phyloP scores from a whole-genome alignment of 2,888 invertebrate species.

The Volucella inflata region DNA sequence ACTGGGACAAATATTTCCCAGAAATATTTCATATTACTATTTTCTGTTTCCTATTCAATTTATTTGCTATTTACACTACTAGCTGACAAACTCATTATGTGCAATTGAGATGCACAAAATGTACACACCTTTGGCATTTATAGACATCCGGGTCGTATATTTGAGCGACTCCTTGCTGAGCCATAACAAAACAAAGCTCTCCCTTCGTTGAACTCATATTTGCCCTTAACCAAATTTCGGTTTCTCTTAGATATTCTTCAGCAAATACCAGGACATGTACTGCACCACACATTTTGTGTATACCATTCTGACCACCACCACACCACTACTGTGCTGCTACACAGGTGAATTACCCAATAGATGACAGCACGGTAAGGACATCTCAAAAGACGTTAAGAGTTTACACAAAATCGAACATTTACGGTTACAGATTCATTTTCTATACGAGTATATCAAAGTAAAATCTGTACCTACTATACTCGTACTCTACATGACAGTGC shows the following conservation, averaged over 20 bases:
- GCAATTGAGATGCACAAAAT: slow-evolving; percentile 60
- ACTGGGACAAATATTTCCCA: slow-evolving; percentile 6
- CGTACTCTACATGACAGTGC: background rate
- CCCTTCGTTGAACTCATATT: slow-evolving; percentile 58
- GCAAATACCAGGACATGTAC: slow-evolving; percentile 39
- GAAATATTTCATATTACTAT: background rate
- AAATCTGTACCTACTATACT: slow-evolving; percentile 46
- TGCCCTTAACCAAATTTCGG: slow-evolving; percentile 66
- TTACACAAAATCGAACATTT: slow-evolving; percentile 60
- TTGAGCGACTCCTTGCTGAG: slow-evolving; percentile 15
- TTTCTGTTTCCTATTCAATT: slow-evolving; percentile 33
- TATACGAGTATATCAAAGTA: slow-evolving; percentile 53
- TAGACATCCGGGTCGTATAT: slow-evolving; percentile 24
- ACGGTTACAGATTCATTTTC: slow-evolving; percentile 60
- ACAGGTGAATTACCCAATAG: slow-evolving; percentile 40
- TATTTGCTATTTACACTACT: slow-evolving; percentile 41
- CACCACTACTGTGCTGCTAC: slow-evolving; percentile 1
- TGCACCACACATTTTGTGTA: slow-evolving; percentile 31
- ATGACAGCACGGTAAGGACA: slow-evolving; percentile 24
- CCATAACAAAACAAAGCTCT: slow-evolving; percentile 42
- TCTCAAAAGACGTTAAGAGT: slow-evolving; percentile 53
- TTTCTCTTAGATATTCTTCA: slow-evolving; percentile 60
- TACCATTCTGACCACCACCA: slow-evolving; percentile 16
- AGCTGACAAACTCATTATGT: slow-evolving; percentile 59
- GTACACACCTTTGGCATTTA: slow-evolving; percentile 13